Evolutionary conservation across 1,140 invertebrate genomes (phyloP), one percentile per base, ranked within the genome.

Genomic region (Nomia melanderi): DNA sequence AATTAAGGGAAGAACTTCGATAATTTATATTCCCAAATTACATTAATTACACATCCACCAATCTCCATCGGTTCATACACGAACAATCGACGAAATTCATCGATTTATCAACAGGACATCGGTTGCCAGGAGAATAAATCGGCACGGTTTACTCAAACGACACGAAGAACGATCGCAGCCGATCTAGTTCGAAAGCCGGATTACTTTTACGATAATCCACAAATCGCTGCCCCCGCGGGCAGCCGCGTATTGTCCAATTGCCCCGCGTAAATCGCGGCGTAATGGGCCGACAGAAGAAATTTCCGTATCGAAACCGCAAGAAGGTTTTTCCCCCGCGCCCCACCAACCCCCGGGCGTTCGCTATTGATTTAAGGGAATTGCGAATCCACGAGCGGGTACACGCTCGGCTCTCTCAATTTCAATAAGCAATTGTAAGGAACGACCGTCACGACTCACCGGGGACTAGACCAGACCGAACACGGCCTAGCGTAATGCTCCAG

Each of bases 321-420:
- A 77, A 33, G 47, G 63, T 33, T 64, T 50, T 59, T 29, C 62
- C n/a, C n/a, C 7, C 7, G 25, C 12, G 33, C n/a, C 17, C 9
- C 57, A n/a, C n/a, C n/a, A n/a, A n/a, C 57, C 56, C 5, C 23
- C 50, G 0, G 29, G 12, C 29, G 56, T 8, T 62, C 39, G 75
- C 75, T 71, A 77, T 71, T 72, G 76, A 71, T 77, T 72, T 72
- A 72, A 77, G 60, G 66, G 59, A 77, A 77, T 29, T 39, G 69
- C 76, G 59, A 71, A 73, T 77, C 76, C 69, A 63, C 60, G 57
- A 77, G 29, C 59, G 69, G 57, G 14, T 41, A 71, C 69, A 56
- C 75, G 44, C 57, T 56, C 60, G 59, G 7, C 57, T 53, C 76
- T 77, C 76, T 77, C 76, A 73, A 77, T 77, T 77, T 77, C 76